These are phyloP conservation scores for Seriola dumerili DNA, from an alignment of 2,113 vertebrate species.

Conservation along the genomic window DNA sequence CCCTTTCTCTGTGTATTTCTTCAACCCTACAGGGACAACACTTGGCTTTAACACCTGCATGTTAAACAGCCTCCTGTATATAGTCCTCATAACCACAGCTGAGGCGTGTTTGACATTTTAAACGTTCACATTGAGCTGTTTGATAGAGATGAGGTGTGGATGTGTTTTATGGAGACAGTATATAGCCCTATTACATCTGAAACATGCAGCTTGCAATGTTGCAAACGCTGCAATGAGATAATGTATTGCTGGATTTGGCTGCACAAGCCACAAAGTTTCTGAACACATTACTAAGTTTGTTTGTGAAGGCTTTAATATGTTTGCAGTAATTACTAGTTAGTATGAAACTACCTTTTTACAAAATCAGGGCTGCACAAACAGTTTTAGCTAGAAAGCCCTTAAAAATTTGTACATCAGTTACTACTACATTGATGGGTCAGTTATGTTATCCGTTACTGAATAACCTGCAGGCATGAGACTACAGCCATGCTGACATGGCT, in stretches of 20 bases:
- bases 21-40: constrained; percentile 33
- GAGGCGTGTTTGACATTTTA: constrained; percentile 33
- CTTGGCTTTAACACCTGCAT: constrained; percentile 46
- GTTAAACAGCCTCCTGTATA: constrained; percentile 45
- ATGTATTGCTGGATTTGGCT: neutral
- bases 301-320: neutral
- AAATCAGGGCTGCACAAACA: too few relatives aligned
- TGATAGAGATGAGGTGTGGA: constrained; percentile 26
- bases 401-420: neutral
- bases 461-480: too few relatives aligned
- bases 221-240: constrained; percentile 14
- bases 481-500: too few relatives aligned
- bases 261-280: neutral
- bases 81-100: constrained; percentile 33
- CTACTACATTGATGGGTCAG: neutral
- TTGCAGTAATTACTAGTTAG: neutral
- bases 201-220: constrained; percentile 14
- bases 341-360: neutral
- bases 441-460: too few relatives aligned
- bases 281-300: constrained; percentile 1
- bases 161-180: constrained; percentile 47
- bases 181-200: constrained; percentile 27
- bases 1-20: constrained; percentile 28
- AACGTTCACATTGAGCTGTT: constrained; percentile 44
- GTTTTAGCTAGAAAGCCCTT: neutral